These are phyloP conservation scores for Dipodomys merriami DNA, from an alignment of 2,113 vertebrate genomes.

Conservation along the genomic window DNA sequence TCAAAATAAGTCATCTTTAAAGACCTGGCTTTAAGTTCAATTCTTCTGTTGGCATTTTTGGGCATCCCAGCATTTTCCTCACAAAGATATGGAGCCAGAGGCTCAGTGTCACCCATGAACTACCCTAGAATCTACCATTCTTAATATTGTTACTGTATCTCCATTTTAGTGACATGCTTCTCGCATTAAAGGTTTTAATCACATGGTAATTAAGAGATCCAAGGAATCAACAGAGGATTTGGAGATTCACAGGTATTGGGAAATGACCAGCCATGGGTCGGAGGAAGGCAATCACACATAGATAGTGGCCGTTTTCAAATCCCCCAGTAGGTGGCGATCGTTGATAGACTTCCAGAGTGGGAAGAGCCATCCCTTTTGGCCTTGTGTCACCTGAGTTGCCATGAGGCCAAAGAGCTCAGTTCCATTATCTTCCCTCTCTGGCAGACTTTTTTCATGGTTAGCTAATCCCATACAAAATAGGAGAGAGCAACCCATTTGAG, in stretches of 20 bases:
- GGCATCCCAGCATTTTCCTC: neutral
- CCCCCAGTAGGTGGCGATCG: constrained; percentile 71
- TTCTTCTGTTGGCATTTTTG: neutral
- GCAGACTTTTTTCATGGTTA: neutral
- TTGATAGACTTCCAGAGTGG: neutral
- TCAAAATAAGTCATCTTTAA: neutral
- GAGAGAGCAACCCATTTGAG: neutral
- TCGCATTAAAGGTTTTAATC: neutral
- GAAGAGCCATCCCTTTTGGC: neutral
- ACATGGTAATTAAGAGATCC: neutral
- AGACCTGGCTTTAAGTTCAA: neutral
- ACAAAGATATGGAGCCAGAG: neutral
- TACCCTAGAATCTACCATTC: neutral
- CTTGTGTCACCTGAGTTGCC: neutral
- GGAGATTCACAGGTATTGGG: neutral
- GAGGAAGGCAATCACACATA: neutral
- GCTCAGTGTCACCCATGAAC: too few species aligned
- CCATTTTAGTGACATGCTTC: neutral
- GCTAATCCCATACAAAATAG: neutral
- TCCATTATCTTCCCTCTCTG: too few species aligned
- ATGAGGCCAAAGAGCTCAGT: neutral
- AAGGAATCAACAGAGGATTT: neutral
- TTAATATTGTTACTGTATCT: neutral
- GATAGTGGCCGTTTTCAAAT: neutral
- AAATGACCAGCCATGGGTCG: neutral